These are phyloP conservation scores for Aegithalos caudatus DNA, from an alignment of 2,113 vertebrate species.

Conservation along the genomic window DNA sequence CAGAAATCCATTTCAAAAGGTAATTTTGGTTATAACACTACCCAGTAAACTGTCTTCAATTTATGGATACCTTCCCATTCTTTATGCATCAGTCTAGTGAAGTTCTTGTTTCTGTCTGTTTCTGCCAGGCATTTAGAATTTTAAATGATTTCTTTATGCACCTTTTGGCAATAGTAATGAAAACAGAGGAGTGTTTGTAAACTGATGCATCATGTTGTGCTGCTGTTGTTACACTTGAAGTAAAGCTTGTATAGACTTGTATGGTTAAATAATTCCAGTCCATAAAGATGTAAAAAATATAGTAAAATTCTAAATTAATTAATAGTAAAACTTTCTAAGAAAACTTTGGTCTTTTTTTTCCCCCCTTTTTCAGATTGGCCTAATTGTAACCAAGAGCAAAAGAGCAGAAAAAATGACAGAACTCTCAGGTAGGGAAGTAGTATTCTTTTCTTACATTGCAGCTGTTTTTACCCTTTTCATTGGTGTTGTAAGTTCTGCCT, in stretches of 20 bases:
- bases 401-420: conserved; percentile 96
- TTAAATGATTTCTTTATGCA: background rate
- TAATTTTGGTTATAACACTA: background rate
- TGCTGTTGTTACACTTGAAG: background rate
- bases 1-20: background rate
- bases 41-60: background rate
- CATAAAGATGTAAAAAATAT: background rate
- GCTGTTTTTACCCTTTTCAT: background rate
- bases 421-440: conserved; percentile 82
- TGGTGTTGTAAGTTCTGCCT: background rate
- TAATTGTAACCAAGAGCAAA: conserved; percentile 94
- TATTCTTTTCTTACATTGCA: background rate
- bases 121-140: background rate
- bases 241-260: background rate
- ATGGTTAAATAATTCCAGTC: background rate
- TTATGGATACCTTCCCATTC: background rate
- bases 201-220: background rate
- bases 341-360: background rate
- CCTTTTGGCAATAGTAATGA: background rate
- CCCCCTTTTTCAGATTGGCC: conserved; percentile 79
- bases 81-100: background rate
- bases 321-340: background rate
- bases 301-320: background rate
- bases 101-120: background rate
- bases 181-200: background rate